phyloP scores from a whole-genome alignment of 2,797 vertebrate genomes.

The Hypotaenidia okinawae region DNA sequence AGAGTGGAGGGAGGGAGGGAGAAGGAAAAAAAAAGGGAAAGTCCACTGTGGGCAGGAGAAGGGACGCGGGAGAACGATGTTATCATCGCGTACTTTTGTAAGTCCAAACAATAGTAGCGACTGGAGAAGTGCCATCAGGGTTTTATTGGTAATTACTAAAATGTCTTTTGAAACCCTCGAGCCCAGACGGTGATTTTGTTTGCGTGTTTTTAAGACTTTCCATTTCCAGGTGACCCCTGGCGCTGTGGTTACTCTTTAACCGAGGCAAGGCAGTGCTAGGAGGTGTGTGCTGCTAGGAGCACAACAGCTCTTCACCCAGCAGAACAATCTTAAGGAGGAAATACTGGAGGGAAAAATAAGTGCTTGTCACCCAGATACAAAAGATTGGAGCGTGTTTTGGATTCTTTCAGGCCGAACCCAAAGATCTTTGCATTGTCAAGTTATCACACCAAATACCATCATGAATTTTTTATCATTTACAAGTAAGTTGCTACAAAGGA shows the following conservation, averaged over 20 bases:
- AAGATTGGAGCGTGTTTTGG: conserved; percentile 66
- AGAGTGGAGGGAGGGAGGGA: too few species aligned
- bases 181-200: not conserved
- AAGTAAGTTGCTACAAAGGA: conserved; percentile 1
- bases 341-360: conserved; percentile 64
- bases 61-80: fast-evolving
- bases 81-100: fast-evolving
- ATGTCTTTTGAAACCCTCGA: not conserved
- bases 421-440: conserved; percentile 54
- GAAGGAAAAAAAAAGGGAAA: not conserved
- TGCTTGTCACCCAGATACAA: conserved; percentile 48
- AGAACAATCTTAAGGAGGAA: conserved; percentile 73
- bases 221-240: conserved; percentile 61
- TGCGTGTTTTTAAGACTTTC: conserved; percentile 41
- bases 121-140: not conserved
- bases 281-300: conserved; percentile 27
- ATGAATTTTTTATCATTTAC: conserved; percentile 18
- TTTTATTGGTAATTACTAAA: conserved; percentile 13
- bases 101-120: not conserved
- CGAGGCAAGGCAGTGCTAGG: not conserved
- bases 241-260: conserved; percentile 60
- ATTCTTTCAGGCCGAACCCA: conserved; percentile 68
- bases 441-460: conserved; percentile 52
- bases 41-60: not conserved
- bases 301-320: conserved; percentile 59